Base-by-base conservation (phyloP, 2,888 invertebrate species). In the Malthinus seriepunctatus region DNA sequence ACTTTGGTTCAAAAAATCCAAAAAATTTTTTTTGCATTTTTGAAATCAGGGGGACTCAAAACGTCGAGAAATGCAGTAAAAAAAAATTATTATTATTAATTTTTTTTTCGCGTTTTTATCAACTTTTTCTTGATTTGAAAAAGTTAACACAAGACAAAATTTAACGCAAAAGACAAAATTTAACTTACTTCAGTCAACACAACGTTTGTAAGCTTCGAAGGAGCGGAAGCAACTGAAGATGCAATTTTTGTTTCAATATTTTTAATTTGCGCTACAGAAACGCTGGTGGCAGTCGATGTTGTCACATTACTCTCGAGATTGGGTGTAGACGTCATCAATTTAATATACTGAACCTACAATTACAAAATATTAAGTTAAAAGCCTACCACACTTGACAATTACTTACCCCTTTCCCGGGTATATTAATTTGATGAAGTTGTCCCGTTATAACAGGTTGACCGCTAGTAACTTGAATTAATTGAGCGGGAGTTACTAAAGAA, bases 341-440 rank as follows among this genome's bases (percentile, higher is more conserved):
- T 83, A 10, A 90, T 88, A 72, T 88, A 90, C 71, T 90, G 90
- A 60, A 90, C 83, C 85, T 85, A 72, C 39, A 74, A 74, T 42
- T 11, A 42, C 2, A 5, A 4, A 34, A 8, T 1, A 12, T 7
- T 10, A 8, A 5, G 11, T 15, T 33, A 32, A 32, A 12, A 33
- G 7, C 10, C 32, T n/a, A 9, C 9, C 10, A 8, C 11, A 4
- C 11, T 46, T 31, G n/a, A 23, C 31, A 10, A 46, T 10, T 12
- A 11, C 8, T 80, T 78, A 87, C 87, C 66, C 88, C 88, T 79
- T 87, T 86, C 9, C 88, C 87, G 1, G 88, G 88, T 60, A 88
- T 85, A 75, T 88, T 88, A 60, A 89, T 86, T 71, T 88, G 88
- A 76, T 89, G 88, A n/a, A 88, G 77, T 72, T 88, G 79, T 32